Evolutionary conservation across 2,888 invertebrate genomes (phyloP), one percentile per base, ranked within the genome.

Genomic region (Chrysolina americana): DNA sequence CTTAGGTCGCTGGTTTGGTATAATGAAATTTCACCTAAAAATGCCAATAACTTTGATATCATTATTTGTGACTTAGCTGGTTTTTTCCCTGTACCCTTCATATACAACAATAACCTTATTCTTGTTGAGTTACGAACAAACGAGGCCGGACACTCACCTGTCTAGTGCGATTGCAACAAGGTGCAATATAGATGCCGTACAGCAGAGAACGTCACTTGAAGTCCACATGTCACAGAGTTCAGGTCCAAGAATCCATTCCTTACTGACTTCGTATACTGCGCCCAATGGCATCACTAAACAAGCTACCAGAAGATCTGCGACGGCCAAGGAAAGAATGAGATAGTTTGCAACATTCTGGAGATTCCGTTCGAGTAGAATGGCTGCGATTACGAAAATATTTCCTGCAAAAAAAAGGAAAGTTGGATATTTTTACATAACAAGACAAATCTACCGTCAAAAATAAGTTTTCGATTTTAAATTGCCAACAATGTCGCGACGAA

Each of bases 151-250:
- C 13, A 77, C 87, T 88, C 85, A 94, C 95, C 95, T 93, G 89
- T 95, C 95, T 75, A 94, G 90, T 76, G 95, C 95, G 81, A 95
- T 95, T 79, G 94, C 94, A 74, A 95, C 94, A 68, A 95, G 91
- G 89, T 95, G 95, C 73, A 95, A 89, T 82, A 95, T 95, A 70
- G 94, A 94, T 56, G 95, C 94, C 41, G 94, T 94, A 88, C 97
- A 97, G 88, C 97, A 96, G 17, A 97, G 91, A 21, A 98, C 97
- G 87, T 98, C 97, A 74, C 95, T 94, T 47, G 95, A 95, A 41
- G 96, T 96, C 96, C 96, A 97, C 93, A 97, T 95, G 89, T 98
- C 97, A 89, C 98, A 97, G 73, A 96, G 91, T 85, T 94, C 94
- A 41, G 95, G 94, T 71, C 96, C 96, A 80, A 97, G 90, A 81